phyloP scores from a whole-genome alignment of 1,140 invertebrate genomes.

The Lithobius niger region DNA sequence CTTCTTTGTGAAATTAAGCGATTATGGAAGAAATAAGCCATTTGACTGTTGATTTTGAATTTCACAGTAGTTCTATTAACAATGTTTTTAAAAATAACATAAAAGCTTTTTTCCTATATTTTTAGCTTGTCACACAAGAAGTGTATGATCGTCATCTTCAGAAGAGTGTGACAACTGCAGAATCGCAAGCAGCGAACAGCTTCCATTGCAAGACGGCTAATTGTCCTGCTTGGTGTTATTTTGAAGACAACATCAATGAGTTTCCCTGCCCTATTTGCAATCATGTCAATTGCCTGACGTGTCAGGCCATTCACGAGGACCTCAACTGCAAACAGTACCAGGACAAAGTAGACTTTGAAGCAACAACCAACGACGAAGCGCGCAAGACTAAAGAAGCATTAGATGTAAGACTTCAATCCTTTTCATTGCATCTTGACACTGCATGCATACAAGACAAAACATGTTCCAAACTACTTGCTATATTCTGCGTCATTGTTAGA shows the following conservation, averaged over 20 bases:
- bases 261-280: conserved; percentile 76
- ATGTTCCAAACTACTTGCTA: too few relatives aligned
- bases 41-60: too few relatives aligned
- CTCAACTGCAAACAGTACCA: conserved; percentile 76
- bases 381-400: conserved; percentile 61
- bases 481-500: too few relatives aligned
- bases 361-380: conserved; percentile 46
- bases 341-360: conserved; percentile 50
- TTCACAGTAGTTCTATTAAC: too few relatives aligned
- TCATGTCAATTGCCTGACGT: conserved; percentile 70
- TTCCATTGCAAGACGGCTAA: conserved; percentile 85
- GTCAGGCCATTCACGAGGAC: conserved; percentile 73
- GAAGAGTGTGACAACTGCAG: conserved; percentile 64
- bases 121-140: conserved; percentile 50
- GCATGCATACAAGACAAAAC: too few relatives aligned
- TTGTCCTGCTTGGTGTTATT: conserved; percentile 79
- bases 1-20: too few relatives aligned
- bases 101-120: too few relatives aligned
- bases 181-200: conserved; percentile 64
- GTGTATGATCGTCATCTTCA: conserved; percentile 67
- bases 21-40: too few relatives aligned
- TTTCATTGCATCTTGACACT: too few relatives aligned
- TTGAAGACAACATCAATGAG: conserved; percentile 72
- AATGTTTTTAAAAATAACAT: too few relatives aligned
- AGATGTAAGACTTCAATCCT: conserved; percentile 33